phyloP scores from a whole-genome alignment of 2,797 vertebrate genomes.

The Sebastes variabilis region DNA sequence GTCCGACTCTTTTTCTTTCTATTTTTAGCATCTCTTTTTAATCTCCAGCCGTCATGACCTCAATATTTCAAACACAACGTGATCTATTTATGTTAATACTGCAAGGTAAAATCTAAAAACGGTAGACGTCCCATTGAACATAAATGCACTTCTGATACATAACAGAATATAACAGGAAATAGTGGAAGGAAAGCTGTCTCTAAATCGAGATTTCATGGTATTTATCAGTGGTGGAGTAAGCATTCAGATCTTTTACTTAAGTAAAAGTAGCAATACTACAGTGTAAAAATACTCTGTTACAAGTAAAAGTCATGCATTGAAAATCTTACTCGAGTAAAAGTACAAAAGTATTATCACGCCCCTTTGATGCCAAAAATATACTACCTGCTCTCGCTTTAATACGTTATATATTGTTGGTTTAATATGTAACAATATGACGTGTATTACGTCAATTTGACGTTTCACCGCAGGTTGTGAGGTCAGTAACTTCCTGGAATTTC shows the following conservation, averaged over 20 bases:
- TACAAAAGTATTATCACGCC: no score
- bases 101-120: not conserved
- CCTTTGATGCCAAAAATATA: no score
- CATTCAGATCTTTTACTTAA: not conserved
- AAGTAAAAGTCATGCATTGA: no score
- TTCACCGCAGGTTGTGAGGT: not conserved
- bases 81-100: not conserved
- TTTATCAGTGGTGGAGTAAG: not conserved
- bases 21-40: not conserved
- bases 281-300: no score
- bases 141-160: not conserved
- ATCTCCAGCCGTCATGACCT: not conserved
- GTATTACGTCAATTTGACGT: not conserved
- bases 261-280: no score
- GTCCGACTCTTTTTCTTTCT: not conserved
- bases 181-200: not conserved
- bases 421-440: not conserved
- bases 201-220: not conserved
- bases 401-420: not conserved
- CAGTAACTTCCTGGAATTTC: not conserved
- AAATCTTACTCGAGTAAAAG: no score
- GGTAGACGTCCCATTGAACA: not conserved
- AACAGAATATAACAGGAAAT: not conserved
- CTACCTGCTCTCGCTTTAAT: fast-evolving
- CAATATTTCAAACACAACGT: not conserved